Base-by-base conservation (phyloP, 1,140 invertebrate species). In the Eueides isabella region DNA sequence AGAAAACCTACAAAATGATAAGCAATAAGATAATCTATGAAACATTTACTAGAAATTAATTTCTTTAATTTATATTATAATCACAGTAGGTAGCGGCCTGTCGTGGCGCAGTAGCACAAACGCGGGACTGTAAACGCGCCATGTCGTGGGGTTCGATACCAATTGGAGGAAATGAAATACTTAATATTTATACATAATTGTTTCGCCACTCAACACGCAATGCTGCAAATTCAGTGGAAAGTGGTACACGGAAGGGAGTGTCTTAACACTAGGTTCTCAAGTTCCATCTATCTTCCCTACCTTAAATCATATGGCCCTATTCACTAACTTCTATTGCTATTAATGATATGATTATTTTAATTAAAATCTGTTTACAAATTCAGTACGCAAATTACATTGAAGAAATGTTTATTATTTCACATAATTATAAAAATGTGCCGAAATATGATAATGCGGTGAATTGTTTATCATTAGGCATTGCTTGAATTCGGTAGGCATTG, bases 31-130 rank as follows among this genome's bases (percentile, higher is more conserved):
- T 33, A n/a, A 61, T 61, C 30, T 35, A 29, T 5, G 14, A 38
- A 1, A 26, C n/a, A 62, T 62, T 3, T 16, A 19, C 33, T 26
- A 16, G 31, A 66, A 68, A 19, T 55, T 61, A 26, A 26, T 69
- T 26, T 61, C 28, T 29, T 12, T 65, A n/a, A 70, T 70, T 55
- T 29, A 61, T 28, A 61, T 69, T n/a, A 61, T 61, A 61, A 68
- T 68, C 3, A 23, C 44, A 55, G 6, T n/a, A n/a, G n/a, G n/a
- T n/a, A n/a, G n/a, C n/a, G n/a, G n/a, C n/a, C n/a, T n/a, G n/a
- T n/a, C n/a, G n/a, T n/a, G n/a, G n/a, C n/a, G n/a, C n/a, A n/a
- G n/a, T n/a, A n/a, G n/a, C n/a, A n/a, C n/a, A n/a, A n/a, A n/a
- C n/a, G n/a, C n/a, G n/a, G n/a, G n/a, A n/a, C n/a, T n/a, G n/a